Conservation (phyloP, 1,140 invertebrate species). For the Cyclina sinensis region DNA sequence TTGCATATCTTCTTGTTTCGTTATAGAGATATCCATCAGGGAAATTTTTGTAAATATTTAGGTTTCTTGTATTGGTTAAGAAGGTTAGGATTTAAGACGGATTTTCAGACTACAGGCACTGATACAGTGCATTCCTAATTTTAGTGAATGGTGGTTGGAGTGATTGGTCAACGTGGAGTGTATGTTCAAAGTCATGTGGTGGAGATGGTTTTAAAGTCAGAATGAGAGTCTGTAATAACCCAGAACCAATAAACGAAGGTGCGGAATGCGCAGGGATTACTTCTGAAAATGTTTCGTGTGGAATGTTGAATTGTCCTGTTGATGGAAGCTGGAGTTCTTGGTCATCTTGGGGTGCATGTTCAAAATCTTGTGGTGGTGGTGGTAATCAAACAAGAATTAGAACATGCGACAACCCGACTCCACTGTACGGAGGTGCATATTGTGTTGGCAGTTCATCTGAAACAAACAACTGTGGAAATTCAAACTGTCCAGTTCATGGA, state of each 20-base stretch:
- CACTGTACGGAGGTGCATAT: background rate
- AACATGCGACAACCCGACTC: background rate
- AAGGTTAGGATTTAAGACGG: no score
- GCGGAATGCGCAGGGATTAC: background rate
- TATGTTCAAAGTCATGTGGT: background rate
- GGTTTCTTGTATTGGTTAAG: no score
- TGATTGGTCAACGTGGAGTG: background rate
- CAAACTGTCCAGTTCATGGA: no score
- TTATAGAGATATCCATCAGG: no score
- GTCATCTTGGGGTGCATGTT: constrained; percentile 44
- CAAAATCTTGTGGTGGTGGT: background rate
- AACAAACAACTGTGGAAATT: constrained; percentile 61
- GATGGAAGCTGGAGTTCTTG: constrained; percentile 79
- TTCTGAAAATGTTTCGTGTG: background rate
- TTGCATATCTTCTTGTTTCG: no score
- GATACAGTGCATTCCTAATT: background rate
- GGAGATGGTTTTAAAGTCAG: background rate
- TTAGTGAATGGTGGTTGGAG: constrained; percentile 25
- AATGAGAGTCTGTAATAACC: background rate
- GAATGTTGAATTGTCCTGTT: constrained; percentile 81
- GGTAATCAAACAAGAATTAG: background rate
- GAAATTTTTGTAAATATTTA: no score
- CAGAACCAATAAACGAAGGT: background rate
- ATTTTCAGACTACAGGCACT: background rate
- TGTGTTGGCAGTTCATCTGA: constrained; percentile 62